Base-by-base conservation (phyloP, 2,113 vertebrate species). In the Tyrannus savana region DNA sequence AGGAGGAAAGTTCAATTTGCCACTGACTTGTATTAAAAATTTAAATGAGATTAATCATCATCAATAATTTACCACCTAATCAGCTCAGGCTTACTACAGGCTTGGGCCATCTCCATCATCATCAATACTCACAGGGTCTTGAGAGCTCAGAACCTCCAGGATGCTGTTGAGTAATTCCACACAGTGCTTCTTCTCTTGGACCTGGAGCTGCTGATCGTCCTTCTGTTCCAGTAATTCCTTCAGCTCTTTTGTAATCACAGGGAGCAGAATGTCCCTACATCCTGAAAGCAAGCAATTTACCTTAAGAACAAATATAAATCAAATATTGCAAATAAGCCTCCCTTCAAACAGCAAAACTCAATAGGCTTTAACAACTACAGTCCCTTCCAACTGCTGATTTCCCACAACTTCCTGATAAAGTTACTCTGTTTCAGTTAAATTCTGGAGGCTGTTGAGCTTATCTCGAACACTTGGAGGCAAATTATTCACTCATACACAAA, bases 101-200 rank as follows among this genome's bases (percentile, higher is more conserved):
- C 24, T 69, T 63, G n/a, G 37, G 39, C 56, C 52, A 71, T 60
- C 68, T 89, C 18, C 67, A 90, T 74, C 55, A 89, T 49, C 63
- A 42, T 47, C 62, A 90, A 67, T 90, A 98, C 99, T 99, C 94
- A 99, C 99, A 98, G 97, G 97, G 6, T 98, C 98, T 74, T 98
- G 98, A 82, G 96, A 95, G 98, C 99, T 99, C 69, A 99, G 99
- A 92, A 99, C 99, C 95, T 99, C 99, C 95, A 99, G 95, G 53
- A 99, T 99, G 95, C 99, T 99, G 69, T 99, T 98, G 79, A 99
- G 99, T 44, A 99, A 97, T 90, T 99, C 99, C 22, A 99, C 97
- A 37, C 99, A 99, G 94, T 98, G 98, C 67, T 97, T 98, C 96
- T 98, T 98, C 95, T 98, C 98, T 46, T 94, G 97, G 14, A 76